Conservation (phyloP, 2,113 vertebrate species). For the Silurus meridionalis region DNA sequence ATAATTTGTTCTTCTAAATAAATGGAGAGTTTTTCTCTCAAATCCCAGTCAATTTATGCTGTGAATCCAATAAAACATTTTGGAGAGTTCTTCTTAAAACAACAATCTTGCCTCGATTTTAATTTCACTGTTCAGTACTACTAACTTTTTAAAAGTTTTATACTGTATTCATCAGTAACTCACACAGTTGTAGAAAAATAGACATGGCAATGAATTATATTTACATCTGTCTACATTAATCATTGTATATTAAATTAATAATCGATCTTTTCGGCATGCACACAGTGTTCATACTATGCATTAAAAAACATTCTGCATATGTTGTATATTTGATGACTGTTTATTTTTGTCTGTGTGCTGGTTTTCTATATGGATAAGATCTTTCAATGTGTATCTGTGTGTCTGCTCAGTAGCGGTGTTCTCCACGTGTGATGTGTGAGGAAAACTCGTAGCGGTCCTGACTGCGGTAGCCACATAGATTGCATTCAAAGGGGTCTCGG, state of each 20-base stretch:
- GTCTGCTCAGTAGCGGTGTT: constrained; percentile 82
- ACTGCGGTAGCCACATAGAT: constrained; percentile 96
- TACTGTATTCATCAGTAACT: not conserved
- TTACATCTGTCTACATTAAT: constrained; percentile 45
- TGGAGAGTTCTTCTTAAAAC: constrained; percentile 6
- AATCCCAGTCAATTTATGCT: not conserved
- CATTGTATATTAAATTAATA: constrained; percentile 41
- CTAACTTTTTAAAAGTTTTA: not conserved
- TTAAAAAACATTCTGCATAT: constrained; percentile 55
- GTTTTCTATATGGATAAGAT: not conserved
- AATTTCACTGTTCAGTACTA: constrained; percentile 26
- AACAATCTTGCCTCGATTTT: constrained; percentile 1
- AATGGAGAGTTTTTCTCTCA: not conserved
- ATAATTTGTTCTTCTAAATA: not conserved
- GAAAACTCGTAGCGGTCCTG: constrained; percentile 98
- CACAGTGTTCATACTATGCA: constrained; percentile 51
- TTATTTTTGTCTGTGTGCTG: constrained; percentile 40
- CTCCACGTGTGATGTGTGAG: constrained; percentile 96
- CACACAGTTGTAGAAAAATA: constrained; percentile 53
- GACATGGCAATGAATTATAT: constrained; percentile 49
- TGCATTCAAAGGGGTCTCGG: constrained; percentile 97
- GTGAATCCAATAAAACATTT: not conserved
- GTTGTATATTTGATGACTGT: not conserved
- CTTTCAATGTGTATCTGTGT: constrained; percentile 22
- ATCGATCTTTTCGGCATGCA: constrained; percentile 62